Percentiles rank a stretch among this genome's conserved stretches.
Evolutionary conservation across 2,113 vertebrate species (phyloP).

Genomic region (Vulpes vulpes): DNA sequence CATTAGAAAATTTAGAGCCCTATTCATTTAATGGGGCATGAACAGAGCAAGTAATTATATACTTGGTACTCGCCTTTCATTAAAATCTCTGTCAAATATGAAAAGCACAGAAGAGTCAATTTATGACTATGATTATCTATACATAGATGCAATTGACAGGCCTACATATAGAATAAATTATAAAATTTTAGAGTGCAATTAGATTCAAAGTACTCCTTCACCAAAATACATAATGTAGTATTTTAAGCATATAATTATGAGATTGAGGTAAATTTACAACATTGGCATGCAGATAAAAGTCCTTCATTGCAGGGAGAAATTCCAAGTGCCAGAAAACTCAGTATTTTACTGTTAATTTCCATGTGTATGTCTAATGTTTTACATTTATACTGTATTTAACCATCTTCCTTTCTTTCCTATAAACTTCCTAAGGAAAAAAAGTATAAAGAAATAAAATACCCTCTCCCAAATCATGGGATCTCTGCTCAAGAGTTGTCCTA

Average conservation of each 20-base stretch:
- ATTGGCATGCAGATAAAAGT: conserved; percentile 60
- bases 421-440: not conserved
- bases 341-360: conserved; percentile 46
- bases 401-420: not conserved
- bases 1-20: conserved; percentile 7
- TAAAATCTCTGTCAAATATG: conserved; percentile 57
- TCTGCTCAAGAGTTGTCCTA: not conserved
- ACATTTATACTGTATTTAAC: conserved; percentile 22
- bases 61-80: conserved; percentile 47
- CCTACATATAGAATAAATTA: conserved; percentile 70
- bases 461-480: not conserved
- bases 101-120: conserved; percentile 59
- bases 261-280: conserved; percentile 57
- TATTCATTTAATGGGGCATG: not conserved
- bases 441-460: not conserved
- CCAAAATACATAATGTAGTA: conserved; percentile 55
- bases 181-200: conserved; percentile 65
- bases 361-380: not conserved
- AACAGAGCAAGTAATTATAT: conserved; percentile 54
- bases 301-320: conserved; percentile 47
- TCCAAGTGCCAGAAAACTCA: not conserved
- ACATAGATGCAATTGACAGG: conserved; percentile 59
- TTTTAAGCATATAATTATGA: conserved; percentile 67
- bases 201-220: conserved; percentile 60
- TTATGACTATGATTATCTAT: conserved; percentile 65